Percentiles rank a stretch among this genome's conserved stretches.
These are phyloP conservation scores for Cetoscarus ocellatus DNA, from an alignment of 2,797 vertebrate genomes.

Conservation along the genomic window DNA sequence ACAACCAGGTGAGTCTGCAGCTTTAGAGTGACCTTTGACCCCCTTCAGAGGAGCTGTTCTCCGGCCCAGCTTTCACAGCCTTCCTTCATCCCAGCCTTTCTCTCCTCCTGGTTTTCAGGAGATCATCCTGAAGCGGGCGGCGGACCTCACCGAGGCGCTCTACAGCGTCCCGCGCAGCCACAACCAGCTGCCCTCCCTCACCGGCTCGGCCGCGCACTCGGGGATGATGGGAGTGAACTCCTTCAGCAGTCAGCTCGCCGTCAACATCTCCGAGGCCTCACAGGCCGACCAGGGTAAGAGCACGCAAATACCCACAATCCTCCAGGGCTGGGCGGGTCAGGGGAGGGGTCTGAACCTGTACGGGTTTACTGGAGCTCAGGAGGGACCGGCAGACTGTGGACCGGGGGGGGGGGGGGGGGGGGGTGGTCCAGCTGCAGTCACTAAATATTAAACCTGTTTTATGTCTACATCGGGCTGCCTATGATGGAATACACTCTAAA, in stretches of 20 bases:
- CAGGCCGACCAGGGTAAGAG: slow-evolving; percentile 91
- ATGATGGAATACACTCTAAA: too few species aligned
- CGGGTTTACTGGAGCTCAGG: too few species aligned
- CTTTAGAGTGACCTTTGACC: slow-evolving; percentile 16
- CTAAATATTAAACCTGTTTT: too few species aligned
- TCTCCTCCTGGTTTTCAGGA: slow-evolving; percentile 51
- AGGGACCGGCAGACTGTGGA: too few species aligned
- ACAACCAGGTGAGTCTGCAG: slow-evolving; percentile 74
- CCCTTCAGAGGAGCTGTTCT: neutral
- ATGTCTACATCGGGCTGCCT: too few species aligned
- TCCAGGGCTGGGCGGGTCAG: neutral
- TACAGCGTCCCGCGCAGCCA: slow-evolving; percentile 93
- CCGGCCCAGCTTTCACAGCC: too few species aligned
- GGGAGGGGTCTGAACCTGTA: neutral
- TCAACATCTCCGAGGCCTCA: slow-evolving; percentile 91
- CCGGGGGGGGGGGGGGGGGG: too few species aligned
- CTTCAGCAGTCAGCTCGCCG: slow-evolving; percentile 92
- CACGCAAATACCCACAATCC: slow-evolving; percentile 1
- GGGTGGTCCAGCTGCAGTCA: too few species aligned
- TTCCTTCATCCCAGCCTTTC: neutral
- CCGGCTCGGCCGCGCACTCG: slow-evolving; percentile 86
- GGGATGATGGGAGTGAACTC: slow-evolving; percentile 93
- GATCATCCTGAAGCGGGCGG: slow-evolving; percentile 79
- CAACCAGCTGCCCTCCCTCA: slow-evolving; percentile 90
- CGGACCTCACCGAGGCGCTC: slow-evolving; percentile 81